phyloP scores from a whole-genome alignment of 2,888 invertebrate genomes.

The Drosophila merina region DNA sequence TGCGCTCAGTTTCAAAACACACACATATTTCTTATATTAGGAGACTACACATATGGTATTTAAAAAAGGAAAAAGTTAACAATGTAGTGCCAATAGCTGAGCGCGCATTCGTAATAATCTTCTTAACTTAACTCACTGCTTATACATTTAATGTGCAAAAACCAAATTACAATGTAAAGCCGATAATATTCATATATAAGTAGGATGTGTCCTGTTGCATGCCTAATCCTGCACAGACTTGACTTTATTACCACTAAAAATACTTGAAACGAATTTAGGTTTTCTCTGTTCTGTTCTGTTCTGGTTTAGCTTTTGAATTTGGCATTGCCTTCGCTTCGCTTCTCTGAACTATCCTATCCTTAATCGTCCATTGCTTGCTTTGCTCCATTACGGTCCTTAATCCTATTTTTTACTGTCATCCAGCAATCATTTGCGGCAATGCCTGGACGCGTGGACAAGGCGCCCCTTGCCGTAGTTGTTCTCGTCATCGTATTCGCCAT shows the following conservation, averaged over 20 bases:
- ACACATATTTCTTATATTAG: constrained; percentile 20
- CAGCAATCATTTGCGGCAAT: constrained; percentile 75
- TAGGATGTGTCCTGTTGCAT: constrained; percentile 26
- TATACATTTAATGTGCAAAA: constrained; percentile 3
- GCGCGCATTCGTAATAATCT: not conserved
- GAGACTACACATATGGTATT: constrained; percentile 20
- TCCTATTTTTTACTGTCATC: constrained; percentile 25
- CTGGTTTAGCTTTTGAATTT: not conserved
- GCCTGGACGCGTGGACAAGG: constrained; percentile 65
- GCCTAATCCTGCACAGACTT: constrained; percentile 26
- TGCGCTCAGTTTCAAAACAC: constrained; percentile 12
- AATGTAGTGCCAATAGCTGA: constrained; percentile 17
- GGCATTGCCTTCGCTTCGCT: constrained; percentile 6
- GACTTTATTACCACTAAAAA: constrained; percentile 57
- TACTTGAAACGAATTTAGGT: constrained; percentile 57
- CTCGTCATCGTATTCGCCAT: constrained; percentile 74
- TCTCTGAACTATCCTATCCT: constrained; percentile 10
- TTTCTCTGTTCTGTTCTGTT: constrained; percentile 4
- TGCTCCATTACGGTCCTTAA: constrained; percentile 11
- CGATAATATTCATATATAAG: constrained; percentile 6
- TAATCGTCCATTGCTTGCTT: constrained; percentile 14
- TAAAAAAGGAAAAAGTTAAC: constrained; percentile 32
- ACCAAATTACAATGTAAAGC: constrained; percentile 8
- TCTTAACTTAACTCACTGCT: constrained; percentile 16
- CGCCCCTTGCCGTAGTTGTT: constrained; percentile 63